Conservation (phyloP, 2,888 invertebrate species). For the Acleris sparsana region DNA sequence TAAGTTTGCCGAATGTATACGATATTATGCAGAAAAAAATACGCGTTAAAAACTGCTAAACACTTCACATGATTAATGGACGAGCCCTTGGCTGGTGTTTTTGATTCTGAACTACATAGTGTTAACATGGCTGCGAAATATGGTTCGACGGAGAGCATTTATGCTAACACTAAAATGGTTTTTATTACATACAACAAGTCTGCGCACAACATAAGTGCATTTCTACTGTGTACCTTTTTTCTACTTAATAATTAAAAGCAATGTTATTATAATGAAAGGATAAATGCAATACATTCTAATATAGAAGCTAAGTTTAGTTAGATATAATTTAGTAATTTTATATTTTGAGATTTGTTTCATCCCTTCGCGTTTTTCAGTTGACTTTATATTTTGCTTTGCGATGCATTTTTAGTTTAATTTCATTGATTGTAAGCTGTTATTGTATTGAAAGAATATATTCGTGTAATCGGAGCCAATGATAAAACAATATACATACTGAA, state of each 20-base stretch:
- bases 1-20: too few relatives aligned
- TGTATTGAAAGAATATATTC: constrained; percentile 24
- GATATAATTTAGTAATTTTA: constrained; percentile 56
- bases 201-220: constrained; percentile 62
- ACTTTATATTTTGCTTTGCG: constrained; percentile 44
- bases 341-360: constrained; percentile 51
- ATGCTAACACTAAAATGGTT: too few relatives aligned
- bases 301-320: constrained; percentile 67
- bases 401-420: constrained; percentile 39
- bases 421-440: constrained; percentile 26
- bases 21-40: too few relatives aligned
- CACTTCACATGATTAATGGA: too few relatives aligned
- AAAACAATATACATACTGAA: background rate
- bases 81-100: too few relatives aligned
- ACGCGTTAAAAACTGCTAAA: too few relatives aligned
- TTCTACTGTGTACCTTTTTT: constrained; percentile 55
- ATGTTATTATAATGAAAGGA: constrained; percentile 51
- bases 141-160: too few relatives aligned
- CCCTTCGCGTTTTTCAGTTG: constrained; percentile 50
- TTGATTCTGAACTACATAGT: too few relatives aligned
- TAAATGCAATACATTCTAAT: constrained; percentile 75
- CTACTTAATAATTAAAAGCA: constrained; percentile 25
- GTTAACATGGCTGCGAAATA: too few relatives aligned
- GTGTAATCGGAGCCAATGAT: constrained; percentile 1
- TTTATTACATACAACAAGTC: constrained; percentile 40